Percentiles rank a stretch among this genome's conserved stretches.
Evolutionary conservation across 2,113 vertebrate genomes (phyloP).

Genomic region (Notarius lentiginosus): DNA sequence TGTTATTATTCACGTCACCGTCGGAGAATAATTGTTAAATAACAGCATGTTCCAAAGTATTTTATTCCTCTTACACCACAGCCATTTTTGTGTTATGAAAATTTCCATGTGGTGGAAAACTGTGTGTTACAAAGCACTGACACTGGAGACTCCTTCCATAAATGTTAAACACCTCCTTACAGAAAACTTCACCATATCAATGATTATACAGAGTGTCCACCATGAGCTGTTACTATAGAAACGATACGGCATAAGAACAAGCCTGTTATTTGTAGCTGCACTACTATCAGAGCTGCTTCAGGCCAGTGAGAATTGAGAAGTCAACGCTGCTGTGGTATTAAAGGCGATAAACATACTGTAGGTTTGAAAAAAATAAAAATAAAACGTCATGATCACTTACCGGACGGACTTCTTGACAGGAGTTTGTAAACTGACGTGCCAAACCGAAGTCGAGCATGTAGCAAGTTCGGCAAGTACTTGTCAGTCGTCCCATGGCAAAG

Average conservation of each 20-base stretch:
- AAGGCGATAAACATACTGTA: neutral
- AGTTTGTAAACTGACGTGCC: slow-evolving; percentile 96
- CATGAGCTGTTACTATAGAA: neutral
- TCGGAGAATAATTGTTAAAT: too few species aligned
- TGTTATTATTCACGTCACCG: too few species aligned
- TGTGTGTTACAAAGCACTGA: neutral
- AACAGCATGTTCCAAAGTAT: too few species aligned
- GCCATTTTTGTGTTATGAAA: too few species aligned
- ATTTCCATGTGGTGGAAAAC: neutral
- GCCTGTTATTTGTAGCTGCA: neutral
- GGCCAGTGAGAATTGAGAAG: neutral
- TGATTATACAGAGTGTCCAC: neutral
- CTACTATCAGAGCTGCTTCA: neutral
- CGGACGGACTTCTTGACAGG: slow-evolving; percentile 94
- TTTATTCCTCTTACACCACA: too few species aligned
- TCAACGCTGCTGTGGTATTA: neutral
- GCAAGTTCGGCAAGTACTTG: slow-evolving; percentile 94
- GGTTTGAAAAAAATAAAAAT: neutral
- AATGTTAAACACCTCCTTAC: neutral
- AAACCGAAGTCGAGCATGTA: slow-evolving; percentile 99
- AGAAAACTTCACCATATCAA: neutral
- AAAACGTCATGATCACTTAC: slow-evolving; percentile 75
- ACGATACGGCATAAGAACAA: neutral
- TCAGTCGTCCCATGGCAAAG: slow-evolving; percentile 96
- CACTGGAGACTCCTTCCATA: neutral